Evolutionary conservation across 2,888 invertebrate species (phyloP).

Genomic region (Drosophila buzzatii): DNA sequence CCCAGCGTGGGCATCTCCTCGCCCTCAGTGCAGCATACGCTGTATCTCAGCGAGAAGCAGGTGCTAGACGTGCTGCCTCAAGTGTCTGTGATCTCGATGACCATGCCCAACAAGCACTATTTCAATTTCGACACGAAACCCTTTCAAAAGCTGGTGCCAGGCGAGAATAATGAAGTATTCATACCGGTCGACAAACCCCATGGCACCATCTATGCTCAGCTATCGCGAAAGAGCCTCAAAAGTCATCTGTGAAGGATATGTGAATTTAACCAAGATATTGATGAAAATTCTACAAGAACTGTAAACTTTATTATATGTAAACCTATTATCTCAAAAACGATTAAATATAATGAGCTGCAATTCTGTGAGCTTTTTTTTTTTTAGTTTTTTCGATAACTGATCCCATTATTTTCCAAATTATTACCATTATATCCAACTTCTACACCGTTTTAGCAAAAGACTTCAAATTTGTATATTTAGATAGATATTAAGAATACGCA

Average conservation of each 20-base stretch:
- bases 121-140: conserved; percentile 91
- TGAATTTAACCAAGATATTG: neutral
- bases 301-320: neutral
- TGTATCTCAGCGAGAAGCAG: conserved; percentile 90
- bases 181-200: conserved; percentile 92
- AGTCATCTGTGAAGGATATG: conserved; percentile 74
- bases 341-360: neutral
- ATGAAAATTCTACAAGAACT: neutral
- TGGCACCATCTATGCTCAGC: conserved; percentile 90
- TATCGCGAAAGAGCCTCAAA: conserved; percentile 86
- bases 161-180: conserved; percentile 90
- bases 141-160: conserved; percentile 89
- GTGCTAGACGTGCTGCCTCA: conserved; percentile 89
- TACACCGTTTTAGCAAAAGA: too few species aligned
- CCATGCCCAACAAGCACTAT: conserved; percentile 94
- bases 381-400: too few species aligned
- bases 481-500: too few species aligned
- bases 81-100: conserved; percentile 90
- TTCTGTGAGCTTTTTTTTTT: too few species aligned
- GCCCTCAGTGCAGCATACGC: conserved; percentile 92
- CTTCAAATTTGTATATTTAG: too few species aligned
- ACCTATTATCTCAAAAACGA: neutral
- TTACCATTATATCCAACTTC: too few species aligned
- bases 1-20: conserved; percentile 90
- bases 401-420: too few species aligned